Conservation (phyloP, 2,888 invertebrate species). For the Nipponacmea schrenckii region DNA sequence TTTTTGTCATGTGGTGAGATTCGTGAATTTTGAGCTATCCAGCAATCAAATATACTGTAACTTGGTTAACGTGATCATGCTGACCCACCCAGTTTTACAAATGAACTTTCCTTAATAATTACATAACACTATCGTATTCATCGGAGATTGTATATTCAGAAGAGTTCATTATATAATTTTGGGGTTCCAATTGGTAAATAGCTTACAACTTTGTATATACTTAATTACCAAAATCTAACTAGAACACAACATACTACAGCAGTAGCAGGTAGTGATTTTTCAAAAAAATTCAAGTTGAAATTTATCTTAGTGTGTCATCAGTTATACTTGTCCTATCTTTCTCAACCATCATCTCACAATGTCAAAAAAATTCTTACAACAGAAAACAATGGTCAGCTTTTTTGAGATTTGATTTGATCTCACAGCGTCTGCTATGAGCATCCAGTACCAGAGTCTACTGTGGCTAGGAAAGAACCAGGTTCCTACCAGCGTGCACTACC, state of each 20-base stretch:
- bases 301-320: too few relatives aligned
- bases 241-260: not conserved
- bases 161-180: not conserved
- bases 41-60: not conserved
- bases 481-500: constrained; percentile 27
- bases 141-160: constrained; percentile 7
- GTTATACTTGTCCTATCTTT: too few relatives aligned
- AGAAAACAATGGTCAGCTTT: too few relatives aligned
- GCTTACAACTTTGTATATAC: constrained; percentile 9
- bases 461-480: constrained; percentile 1
- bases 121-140: not conserved
- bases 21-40: not conserved
- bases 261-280: constrained; percentile 6
- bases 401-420: too few relatives aligned
- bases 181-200: constrained; percentile 20
- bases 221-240: not conserved
- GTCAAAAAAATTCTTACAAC: too few relatives aligned
- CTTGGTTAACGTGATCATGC: too few relatives aligned
- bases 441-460: too few relatives aligned
- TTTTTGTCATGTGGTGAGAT: constrained; percentile 46
- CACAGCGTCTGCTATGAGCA: too few relatives aligned
- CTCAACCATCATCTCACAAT: too few relatives aligned
- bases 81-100: too few relatives aligned
- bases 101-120: too few relatives aligned
- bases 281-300: too few relatives aligned